Evolutionary conservation across 2,113 vertebrate species (phyloP).

Genomic region (Zapus hudsonius): DNA sequence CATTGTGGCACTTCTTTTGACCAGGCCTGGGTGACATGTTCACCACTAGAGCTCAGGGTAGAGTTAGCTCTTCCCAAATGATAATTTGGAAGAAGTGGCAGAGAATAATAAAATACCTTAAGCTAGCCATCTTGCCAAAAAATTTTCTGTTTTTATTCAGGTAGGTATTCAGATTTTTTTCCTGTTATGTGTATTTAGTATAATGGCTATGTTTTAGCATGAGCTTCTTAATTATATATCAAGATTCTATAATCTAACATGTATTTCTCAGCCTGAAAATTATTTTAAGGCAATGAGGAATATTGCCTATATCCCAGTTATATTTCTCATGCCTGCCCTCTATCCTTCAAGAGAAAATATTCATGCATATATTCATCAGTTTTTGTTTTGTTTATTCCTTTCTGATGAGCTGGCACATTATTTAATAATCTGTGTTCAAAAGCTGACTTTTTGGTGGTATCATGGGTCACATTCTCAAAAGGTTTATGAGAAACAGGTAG

Average conservation of each 20-base stretch:
- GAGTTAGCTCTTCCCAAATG: background rate
- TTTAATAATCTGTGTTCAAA: constrained; percentile 7
- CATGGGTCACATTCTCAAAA: background rate
- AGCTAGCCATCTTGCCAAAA: background rate
- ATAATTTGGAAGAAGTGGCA: background rate
- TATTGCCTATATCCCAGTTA: background rate
- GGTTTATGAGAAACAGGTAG: background rate
- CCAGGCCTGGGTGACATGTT: background rate
- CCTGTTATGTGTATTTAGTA: constrained; percentile 34
- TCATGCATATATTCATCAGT: background rate
- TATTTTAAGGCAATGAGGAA: background rate
- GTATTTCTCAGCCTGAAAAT: constrained; percentile 7
- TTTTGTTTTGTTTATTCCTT: background rate
- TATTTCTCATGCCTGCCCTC: background rate
- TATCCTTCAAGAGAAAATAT: background rate
- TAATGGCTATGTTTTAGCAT: constrained; percentile 41
- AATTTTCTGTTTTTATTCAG: background rate
- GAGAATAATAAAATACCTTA: background rate
- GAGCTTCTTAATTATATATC: constrained; percentile 42
- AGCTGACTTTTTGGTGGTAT: constrained; percentile 17
- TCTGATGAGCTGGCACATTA: background rate
- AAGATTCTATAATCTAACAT: constrained; percentile 5
- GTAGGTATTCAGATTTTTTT: constrained; percentile 16
- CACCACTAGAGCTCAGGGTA: background rate
- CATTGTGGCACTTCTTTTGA: background rate